Base-by-base conservation (phyloP, 2,797 vertebrate genomes). In the Lerista edwardsae region DNA sequence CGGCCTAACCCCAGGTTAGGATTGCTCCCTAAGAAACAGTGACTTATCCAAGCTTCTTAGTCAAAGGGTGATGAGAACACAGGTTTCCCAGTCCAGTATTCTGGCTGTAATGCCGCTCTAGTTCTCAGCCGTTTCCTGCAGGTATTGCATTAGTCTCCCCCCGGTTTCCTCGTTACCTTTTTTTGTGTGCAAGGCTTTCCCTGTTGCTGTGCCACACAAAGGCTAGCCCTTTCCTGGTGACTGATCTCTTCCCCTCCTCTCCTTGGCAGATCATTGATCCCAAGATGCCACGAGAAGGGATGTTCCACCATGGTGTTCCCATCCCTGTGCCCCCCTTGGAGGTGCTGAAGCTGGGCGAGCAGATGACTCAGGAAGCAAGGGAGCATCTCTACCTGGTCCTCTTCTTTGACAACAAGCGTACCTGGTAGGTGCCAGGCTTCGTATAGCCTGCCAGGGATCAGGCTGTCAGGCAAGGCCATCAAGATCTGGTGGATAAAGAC, bases 381-480 rank as follows among this genome's bases (percentile, higher is more conserved):
- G 99, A 99, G 95, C 99, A 99, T 95, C 97, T 99, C 94, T 99
- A 99, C 96, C 96, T 99, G 86, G 99, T 99, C 89, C 98, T 99
- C 86, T 99, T 99, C 96, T 99, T 99, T 12, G 98, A 99, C 95
- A 99, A 99, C 96, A 99, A 99, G 95, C 97, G 99, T 93, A 99
- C 99, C 83, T 99, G 99, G 98, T 99, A 90, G 98, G 97, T 80
- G 80, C 6, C 3, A 14, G 8, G 34, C 12, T 1, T 44, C 47
- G 8, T 51, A 76, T 41, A 31, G 5, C 36, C 36, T 1, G 27
- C 31, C 21, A 1, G 75, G 0, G 51, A 55, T 55, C 14, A 55
- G 51, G 51, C 51, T 55, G 51, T 55, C 51, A 55, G 15, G 14
- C 19, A 55, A 55, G 51, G 39, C 36, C 77, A 80, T 51, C 21